Evolutionary conservation across 1,140 invertebrate species (phyloP), one percentile per base, ranked within the genome.

Genomic region (Neelides sp.): DNA sequence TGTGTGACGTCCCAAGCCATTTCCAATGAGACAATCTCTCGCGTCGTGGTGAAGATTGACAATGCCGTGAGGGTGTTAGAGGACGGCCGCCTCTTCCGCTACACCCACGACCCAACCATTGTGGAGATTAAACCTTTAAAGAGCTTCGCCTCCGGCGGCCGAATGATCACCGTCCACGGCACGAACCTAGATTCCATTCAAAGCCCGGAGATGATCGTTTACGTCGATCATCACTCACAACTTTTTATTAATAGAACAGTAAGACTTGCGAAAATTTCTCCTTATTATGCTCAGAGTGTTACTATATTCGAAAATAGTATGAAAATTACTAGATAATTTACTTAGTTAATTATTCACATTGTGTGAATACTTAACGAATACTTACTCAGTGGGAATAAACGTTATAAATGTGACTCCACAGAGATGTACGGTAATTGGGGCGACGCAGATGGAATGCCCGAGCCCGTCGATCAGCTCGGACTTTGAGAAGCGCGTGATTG

Each of bases 371-470:
- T n/a, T n/a, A n/a, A n/a, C n/a, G n/a, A n/a, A n/a, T n/a, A n/a
- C n/a, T n/a, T n/a, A n/a, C n/a, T n/a, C n/a, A n/a, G n/a, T n/a
- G n/a, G n/a, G n/a, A n/a, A n/a, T n/a, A n/a, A n/a, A n/a, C n/a
- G n/a, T n/a, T n/a, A n/a, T n/a, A n/a, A n/a, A n/a, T n/a, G n/a
- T n/a, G n/a, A n/a, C n/a, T n/a, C n/a, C n/a, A n/a, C 57, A 75
- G 71, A 62, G 66, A 22, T 98, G 93, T 67, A 74, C 74, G 20
- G 86, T 95, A 10, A 67, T 92, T 12, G 93, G 86, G 70, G 73
- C 81, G 12, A 88, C 82, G 48, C 82, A 86, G 69, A 95, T 98
- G 88, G 83, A 89, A 66, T 98, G 93, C 65, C 87, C 88, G 0
- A 90, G 89, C 57, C 93, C 93, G 17, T 77, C 85, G 2, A 78